Conservation (phyloP, 2,888 invertebrate genomes). For the Aquatica leii region DNA sequence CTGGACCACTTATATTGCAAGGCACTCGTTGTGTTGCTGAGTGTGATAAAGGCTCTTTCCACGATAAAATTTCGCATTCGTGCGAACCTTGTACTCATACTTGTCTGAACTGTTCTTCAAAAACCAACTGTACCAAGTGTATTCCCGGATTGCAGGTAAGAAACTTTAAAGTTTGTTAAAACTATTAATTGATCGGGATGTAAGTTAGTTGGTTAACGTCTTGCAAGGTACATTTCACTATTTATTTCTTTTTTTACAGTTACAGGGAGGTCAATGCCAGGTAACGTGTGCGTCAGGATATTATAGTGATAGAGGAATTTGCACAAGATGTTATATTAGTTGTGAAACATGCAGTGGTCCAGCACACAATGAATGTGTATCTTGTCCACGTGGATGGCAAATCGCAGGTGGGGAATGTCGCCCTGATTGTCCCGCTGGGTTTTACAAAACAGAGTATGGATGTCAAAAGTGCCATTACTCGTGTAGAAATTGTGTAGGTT, state of each 20-base stretch:
- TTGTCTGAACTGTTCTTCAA: constrained; percentile 78
- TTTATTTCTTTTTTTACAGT: too few species aligned
- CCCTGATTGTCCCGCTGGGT: constrained; percentile 86
- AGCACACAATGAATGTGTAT: constrained; percentile 83
- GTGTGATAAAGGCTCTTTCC: constrained; percentile 77
- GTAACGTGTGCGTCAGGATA: constrained; percentile 83
- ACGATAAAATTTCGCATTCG: constrained; percentile 69
- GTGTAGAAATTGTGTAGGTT: constrained; percentile 86
- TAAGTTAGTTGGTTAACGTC: too few species aligned
- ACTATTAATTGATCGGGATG: too few species aligned
- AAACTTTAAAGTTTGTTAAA: background rate
- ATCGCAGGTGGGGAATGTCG: constrained; percentile 85
- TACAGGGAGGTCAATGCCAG: constrained; percentile 85
- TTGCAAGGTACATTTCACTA: too few species aligned
- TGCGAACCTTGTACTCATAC: constrained; percentile 84
- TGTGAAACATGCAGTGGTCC: constrained; percentile 89
- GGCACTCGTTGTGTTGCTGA: constrained; percentile 77
- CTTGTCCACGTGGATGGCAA: constrained; percentile 82
- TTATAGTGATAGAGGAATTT: constrained; percentile 85
- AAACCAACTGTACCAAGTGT: constrained; percentile 83
- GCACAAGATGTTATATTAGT: constrained; percentile 83
- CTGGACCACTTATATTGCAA: constrained; percentile 76
- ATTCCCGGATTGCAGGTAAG: constrained; percentile 71
- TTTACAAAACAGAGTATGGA: constrained; percentile 81
- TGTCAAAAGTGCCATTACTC: constrained; percentile 91